Percentiles rank a stretch among this genome's conserved stretches.
Evolutionary conservation across 2,797 vertebrate genomes (phyloP).

Genomic region (Microcaecilia unicolor): DNA sequence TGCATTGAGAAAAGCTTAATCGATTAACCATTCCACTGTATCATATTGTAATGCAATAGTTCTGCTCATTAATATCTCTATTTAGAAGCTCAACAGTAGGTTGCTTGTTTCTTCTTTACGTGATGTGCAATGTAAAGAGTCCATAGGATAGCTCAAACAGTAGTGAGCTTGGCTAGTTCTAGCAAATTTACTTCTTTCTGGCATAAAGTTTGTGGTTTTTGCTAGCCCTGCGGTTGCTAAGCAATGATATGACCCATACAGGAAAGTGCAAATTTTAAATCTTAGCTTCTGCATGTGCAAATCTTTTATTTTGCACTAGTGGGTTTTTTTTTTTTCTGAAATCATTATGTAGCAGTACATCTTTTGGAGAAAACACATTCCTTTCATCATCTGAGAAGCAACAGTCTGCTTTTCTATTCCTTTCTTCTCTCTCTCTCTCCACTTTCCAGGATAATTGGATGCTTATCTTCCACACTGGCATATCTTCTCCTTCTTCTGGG

Average conservation of each 20-base stretch:
- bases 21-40: not conserved
- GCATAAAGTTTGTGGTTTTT: not conserved
- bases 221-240: constrained; percentile 9
- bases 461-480: not conserved
- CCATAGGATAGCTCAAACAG: not conserved
- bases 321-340: constrained; percentile 4
- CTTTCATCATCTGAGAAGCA: constrained; percentile 6
- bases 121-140: not conserved
- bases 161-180: constrained; percentile 5
- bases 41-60: too few relatives aligned
- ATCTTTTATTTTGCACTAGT: not conserved
- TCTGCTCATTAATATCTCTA: constrained; percentile 8
- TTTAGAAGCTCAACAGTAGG: constrained; percentile 16
- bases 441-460: constrained; percentile 1
- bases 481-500: not conserved
- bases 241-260: not conserved
- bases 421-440: not conserved
- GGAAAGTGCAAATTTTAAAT: not conserved
- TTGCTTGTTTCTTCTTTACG: not conserved
- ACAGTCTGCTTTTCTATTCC: not conserved
- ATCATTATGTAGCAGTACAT: constrained; percentile 12
- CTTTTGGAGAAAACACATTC: not conserved
- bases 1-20: constrained; percentile 1
- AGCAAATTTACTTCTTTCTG: constrained; percentile 5
- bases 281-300: not conserved